Conservation (phyloP, 1,140 invertebrate genomes). For the Dinoponera quadriceps region DNA sequence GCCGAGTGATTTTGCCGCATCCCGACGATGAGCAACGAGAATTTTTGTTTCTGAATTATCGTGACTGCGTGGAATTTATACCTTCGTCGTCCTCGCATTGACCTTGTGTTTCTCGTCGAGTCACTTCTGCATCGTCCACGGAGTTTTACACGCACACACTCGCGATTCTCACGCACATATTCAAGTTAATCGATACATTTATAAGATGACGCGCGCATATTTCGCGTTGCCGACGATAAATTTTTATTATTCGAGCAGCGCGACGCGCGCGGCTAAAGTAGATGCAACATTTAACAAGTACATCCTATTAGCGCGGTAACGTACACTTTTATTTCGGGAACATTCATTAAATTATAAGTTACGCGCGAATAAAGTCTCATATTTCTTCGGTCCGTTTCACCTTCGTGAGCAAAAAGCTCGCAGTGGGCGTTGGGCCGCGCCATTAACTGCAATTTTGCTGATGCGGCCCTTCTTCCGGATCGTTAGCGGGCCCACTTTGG, state of each 20-base stretch:
- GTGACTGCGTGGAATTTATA: slow-evolving; percentile 36
- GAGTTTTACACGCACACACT: background rate
- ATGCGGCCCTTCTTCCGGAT: slow-evolving; percentile 78
- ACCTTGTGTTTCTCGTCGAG: slow-evolving; percentile 64
- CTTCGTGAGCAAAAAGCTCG: slow-evolving; percentile 72
- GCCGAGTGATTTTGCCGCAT: background rate
- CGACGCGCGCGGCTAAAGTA: slow-evolving; percentile 31
- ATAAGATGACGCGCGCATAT: no score
- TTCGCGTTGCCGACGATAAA: background rate
- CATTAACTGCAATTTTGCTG: slow-evolving; percentile 79
- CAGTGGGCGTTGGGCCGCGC: slow-evolving; percentile 77
- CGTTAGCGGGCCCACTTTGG: slow-evolving; percentile 75
- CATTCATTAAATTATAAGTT: slow-evolving; percentile 73
- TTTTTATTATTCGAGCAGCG: slow-evolving; percentile 47
- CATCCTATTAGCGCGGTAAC: slow-evolving; percentile 62
- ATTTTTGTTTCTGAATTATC: slow-evolving; percentile 37
- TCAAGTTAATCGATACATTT: no score
- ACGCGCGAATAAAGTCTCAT: slow-evolving; percentile 71
- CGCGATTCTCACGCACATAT: background rate
- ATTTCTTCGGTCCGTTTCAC: slow-evolving; percentile 73
- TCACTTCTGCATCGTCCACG: slow-evolving; percentile 62
- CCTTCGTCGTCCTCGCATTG: slow-evolving; percentile 27
- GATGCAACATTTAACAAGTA: slow-evolving; percentile 64
- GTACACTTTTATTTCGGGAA: slow-evolving; percentile 60
- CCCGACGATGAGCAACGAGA: background rate